Evolutionary conservation across 2,113 vertebrate species (phyloP).

Genomic region (Bolborhynchus lineola): DNA sequence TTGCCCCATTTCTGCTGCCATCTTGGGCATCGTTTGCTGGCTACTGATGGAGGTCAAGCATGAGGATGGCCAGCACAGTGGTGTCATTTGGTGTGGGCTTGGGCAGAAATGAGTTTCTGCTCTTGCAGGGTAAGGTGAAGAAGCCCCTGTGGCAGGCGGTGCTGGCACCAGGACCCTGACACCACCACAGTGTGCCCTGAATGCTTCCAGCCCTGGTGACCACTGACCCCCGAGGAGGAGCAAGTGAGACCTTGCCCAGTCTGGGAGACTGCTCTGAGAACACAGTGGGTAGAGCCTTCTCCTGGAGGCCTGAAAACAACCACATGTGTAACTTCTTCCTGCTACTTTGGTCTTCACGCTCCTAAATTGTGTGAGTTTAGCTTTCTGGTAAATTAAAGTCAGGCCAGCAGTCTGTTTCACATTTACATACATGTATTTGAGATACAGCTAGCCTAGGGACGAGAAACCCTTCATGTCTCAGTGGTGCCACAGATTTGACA

Average conservation of each 20-base stretch:
- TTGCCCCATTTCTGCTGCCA: not conserved
- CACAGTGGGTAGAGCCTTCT: fast-evolving
- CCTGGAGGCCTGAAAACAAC: not conserved
- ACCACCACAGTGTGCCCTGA: fast-evolving
- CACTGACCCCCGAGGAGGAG: not conserved
- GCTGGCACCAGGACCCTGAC: fast-evolving
- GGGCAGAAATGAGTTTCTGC: not conserved
- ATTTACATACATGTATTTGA: not conserved
- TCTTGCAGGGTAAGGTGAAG: not conserved
- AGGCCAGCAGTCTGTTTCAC: not conserved
- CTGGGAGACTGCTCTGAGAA: not conserved
- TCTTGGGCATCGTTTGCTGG: not conserved
- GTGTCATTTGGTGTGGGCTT: not conserved
- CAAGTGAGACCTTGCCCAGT: not conserved
- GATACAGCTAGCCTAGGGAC: not conserved
- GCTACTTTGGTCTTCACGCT: not conserved
- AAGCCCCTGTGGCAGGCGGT: fast-evolving
- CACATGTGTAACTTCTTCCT: not conserved
- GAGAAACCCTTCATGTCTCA: not conserved
- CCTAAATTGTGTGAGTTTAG: not conserved
- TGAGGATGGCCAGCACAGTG: not conserved
- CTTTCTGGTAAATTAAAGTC: slow-evolving; percentile 10
- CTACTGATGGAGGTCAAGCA: not conserved
- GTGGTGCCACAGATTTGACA: not conserved
- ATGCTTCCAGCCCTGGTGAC: not conserved